Percentiles rank a stretch among this genome's conserved stretches.
Conservation (phyloP, 2,113 vertebrate species). For the Pseudopipra pipra region DNA sequence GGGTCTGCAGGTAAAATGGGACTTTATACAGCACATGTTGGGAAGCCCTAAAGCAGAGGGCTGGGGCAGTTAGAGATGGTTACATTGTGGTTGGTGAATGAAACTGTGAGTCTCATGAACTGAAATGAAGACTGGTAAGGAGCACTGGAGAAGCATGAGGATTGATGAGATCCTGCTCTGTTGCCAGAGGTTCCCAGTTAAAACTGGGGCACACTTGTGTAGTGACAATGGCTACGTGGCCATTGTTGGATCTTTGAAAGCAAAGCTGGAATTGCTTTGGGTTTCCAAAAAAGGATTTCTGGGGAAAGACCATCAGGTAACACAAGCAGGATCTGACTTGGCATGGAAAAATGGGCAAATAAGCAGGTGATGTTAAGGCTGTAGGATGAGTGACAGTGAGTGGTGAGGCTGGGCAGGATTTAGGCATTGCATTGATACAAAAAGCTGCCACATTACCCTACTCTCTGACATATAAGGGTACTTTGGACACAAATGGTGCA, state of each 20-base stretch:
- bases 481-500: background rate
- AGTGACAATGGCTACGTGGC: background rate
- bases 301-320: background rate
- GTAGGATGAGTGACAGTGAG: background rate
- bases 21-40: background rate
- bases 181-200: background rate
- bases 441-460: background rate
- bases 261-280: background rate
- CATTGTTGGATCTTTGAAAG: background rate
- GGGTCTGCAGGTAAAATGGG: background rate
- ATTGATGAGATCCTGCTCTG: background rate
- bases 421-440: background rate
- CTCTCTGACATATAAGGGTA: background rate
- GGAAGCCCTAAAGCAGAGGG: background rate
- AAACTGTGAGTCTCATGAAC: background rate
- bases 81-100: fast-evolving
- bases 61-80: background rate
- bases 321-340: background rate
- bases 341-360: background rate
- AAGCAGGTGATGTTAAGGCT: background rate
- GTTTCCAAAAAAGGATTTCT: background rate
- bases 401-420: background rate
- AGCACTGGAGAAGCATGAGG: background rate
- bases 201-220: background rate
- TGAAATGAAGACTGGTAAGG: background rate